Percentiles rank a stretch among this genome's conserved stretches.
Conservation (phyloP, 2,797 vertebrate species). For the Salmo trutta region DNA sequence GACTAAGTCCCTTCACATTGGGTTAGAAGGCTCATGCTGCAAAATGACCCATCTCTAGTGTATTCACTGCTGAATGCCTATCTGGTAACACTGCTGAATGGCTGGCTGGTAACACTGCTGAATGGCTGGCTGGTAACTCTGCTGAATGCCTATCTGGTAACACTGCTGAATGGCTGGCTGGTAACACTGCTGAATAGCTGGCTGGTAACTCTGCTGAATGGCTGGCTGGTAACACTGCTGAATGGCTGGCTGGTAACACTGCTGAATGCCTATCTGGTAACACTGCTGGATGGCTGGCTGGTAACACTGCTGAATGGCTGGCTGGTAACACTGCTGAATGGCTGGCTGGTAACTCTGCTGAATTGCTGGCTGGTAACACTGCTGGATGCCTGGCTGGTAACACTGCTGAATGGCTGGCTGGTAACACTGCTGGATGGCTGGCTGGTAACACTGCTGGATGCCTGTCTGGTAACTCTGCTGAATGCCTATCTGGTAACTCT, state of each 20-base stretch:
- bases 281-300: no score
- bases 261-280: no score
- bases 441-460: not conserved
- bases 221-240: no score
- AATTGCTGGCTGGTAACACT: no score
- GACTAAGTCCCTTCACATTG: slow-evolving; percentile 44
- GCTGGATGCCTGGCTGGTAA: no score
- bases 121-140: not conserved
- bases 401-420: slow-evolving; percentile 17
- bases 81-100: not conserved
- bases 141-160: not conserved
- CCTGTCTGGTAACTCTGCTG: not conserved
- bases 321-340: no score
- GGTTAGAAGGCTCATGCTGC: slow-evolving; percentile 43
- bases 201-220: no score
- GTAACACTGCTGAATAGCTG: not conserved
- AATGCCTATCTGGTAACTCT: no score
- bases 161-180: not conserved
- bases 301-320: no score
- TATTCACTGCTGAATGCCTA: slow-evolving; percentile 25
- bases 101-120: not conserved
- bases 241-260: not conserved
- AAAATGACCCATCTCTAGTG: slow-evolving; percentile 30
- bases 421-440: not conserved
- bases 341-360: no score